These are phyloP conservation scores for Gonioctena quinquepunctata DNA, from an alignment of 1,140 invertebrate species.

Conservation along the genomic window DNA sequence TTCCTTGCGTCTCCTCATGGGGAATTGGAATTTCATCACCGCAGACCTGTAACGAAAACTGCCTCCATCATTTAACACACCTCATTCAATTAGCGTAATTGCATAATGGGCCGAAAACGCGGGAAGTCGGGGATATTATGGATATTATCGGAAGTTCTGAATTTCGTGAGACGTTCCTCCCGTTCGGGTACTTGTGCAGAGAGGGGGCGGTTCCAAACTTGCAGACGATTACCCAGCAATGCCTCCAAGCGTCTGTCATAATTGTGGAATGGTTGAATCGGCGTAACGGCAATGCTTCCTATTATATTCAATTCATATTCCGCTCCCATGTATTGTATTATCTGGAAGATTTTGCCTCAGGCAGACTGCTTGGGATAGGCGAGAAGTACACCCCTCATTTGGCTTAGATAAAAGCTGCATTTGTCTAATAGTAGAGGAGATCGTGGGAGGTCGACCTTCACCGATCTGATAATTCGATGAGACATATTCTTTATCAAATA, in stretches of 20 bases:
- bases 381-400: no score
- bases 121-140: background rate
- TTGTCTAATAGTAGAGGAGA: no score
- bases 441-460: no score
- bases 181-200: no score
- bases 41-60: background rate
- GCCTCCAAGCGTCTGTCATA: conserved; percentile 8
- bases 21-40: background rate
- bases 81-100: background rate
- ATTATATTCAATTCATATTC: conserved; percentile 43
- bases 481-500: no score
- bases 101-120: background rate
- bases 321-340: conserved; percentile 40
- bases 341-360: conserved; percentile 19
- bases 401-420: no score
- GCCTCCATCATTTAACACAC: background rate
- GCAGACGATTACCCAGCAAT: conserved; percentile 10
- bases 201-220: background rate
- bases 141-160: background rate
- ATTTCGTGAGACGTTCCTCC: background rate
- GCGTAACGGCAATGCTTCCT: conserved; percentile 16
- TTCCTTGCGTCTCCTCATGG: no score
- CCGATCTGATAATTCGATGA: no score
- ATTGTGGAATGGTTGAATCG: conserved; percentile 23
- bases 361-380: background rate